Conservation (phyloP, 2,888 invertebrate genomes). For the Nasonovia ribisnigri region DNA sequence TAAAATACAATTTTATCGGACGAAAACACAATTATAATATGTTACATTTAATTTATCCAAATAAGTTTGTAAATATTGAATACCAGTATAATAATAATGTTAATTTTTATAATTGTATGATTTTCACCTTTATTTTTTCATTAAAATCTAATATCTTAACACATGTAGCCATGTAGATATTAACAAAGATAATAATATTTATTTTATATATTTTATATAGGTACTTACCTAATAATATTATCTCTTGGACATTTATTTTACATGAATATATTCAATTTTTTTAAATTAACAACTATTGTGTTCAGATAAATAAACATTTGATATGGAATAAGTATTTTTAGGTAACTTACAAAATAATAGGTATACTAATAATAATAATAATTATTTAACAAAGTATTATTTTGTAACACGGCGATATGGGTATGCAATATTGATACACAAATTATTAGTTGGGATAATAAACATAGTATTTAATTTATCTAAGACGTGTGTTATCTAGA, state of each 20-base stretch:
- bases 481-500: too few species aligned
- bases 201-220: too few species aligned
- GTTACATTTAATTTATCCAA: neutral
- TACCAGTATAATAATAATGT: neutral
- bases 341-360: neutral
- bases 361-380: neutral
- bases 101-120: neutral
- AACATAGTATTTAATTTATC: too few species aligned
- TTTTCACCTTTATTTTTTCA: neutral
- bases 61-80: neutral
- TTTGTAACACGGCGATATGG: conserved; percentile 29
- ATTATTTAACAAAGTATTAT: neutral
- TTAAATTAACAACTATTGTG: neutral
- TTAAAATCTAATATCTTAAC: neutral
- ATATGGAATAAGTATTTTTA: neutral
- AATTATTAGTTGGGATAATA: too few species aligned
- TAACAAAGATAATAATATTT: neutral
- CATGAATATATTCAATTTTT: neutral
- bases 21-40: neutral
- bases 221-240: too few species aligned
- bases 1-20: neutral
- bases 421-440: conserved; percentile 37
- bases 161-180: too few species aligned
- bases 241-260: neutral
- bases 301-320: neutral